Base-by-base conservation (phyloP, 92 coral and sea anemone genomes). In the Epizoanthus stellaris region DNA sequence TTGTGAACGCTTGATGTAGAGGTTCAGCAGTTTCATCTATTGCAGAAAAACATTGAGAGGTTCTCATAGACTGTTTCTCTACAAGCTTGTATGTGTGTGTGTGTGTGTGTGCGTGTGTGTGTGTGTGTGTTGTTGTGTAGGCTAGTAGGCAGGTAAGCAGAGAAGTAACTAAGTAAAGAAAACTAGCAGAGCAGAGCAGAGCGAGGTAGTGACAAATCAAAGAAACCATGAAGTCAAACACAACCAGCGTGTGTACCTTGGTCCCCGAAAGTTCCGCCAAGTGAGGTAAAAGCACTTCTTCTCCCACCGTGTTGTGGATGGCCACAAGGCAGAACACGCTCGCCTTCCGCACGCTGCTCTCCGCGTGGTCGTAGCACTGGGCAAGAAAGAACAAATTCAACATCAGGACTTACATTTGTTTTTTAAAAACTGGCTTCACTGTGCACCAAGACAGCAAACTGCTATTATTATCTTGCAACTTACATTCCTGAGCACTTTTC, bases 281-380 rank as follows among this genome's bases (percentile, higher is more conserved):
- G 81, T 96, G 95, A 6, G 99, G 99, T 65, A 92, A 70, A 2
- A 96, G 83, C 6, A 88, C 82, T 0, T 90, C 92, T 62, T 96
- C 99, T 5, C 99, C 99, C 5, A 96, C 99, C 5, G 81, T 86
- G 42, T 85, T 76, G 87, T 96, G 98, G 36, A 96, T 74, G 57
- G 98, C 99, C 66, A 96, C 99, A 42, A 94, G 94, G 88, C 98
- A 92, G 63, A 96, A 96, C 86, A 94, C 99, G 74, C 99, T 96
- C 60, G 99, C 99, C 83, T 96, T 96, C 39, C 99, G 93, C 65
- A 96, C 99, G 80, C 98, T 94, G 82, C 99, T 96, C 87, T 96
- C 99, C 9, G 94, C 91, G 85, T 96, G 97, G 66, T 96, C 99
- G 84, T 95, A 96, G 74, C 97, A 96, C 99, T 96, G 85, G n/a